These are phyloP conservation scores for Venturia canescens DNA, from an alignment of 1,140 invertebrate species.

Conservation along the genomic window DNA sequence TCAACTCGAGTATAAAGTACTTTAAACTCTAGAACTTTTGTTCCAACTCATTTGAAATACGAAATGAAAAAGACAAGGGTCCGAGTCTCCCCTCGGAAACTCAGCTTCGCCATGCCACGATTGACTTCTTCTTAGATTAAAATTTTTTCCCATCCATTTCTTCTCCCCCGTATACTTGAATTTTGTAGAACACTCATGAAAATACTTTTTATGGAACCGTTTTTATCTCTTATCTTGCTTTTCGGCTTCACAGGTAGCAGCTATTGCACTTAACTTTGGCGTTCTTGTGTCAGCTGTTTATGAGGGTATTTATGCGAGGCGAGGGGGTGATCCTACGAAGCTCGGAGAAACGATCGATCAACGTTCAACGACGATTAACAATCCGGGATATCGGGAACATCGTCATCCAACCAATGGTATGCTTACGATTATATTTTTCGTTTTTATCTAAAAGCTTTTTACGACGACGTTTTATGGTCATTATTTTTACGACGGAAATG, in stretches of 20 bases:
- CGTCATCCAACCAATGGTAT: constrained; percentile 79
- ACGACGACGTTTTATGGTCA: neutral
- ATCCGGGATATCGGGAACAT: constrained; percentile 89
- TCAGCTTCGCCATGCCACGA: no score
- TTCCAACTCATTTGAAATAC: neutral
- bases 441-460: neutral
- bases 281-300: constrained; percentile 87
- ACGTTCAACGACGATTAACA: constrained; percentile 85
- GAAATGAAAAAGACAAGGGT: neutral
- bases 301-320: constrained; percentile 84
- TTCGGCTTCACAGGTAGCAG: constrained; percentile 77
- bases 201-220: neutral
- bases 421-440: neutral
- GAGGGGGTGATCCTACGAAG: constrained; percentile 88
- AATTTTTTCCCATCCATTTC: no score
- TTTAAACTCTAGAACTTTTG: neutral
- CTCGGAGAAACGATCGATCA: constrained; percentile 78
- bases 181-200: no score
- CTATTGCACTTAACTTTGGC: constrained; percentile 84
- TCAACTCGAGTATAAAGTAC: neutral
- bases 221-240: neutral
- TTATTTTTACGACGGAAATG: no score
- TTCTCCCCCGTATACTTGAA: no score
- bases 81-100: no score
- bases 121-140: no score